phyloP scores from a whole-genome alignment of 2,888 invertebrate species.

The Stramonita haemastoma region DNA sequence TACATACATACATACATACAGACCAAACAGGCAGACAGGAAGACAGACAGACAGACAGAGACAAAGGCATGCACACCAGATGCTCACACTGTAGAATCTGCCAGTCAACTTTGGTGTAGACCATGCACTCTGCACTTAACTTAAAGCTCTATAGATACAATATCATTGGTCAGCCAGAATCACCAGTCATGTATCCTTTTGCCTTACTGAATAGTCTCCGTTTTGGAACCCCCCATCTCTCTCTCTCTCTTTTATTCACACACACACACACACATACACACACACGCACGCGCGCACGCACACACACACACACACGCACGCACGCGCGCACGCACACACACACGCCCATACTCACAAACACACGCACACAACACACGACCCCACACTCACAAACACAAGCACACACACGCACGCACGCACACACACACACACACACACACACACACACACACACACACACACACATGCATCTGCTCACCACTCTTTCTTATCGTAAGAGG shows the following conservation, averaged over 20 bases:
- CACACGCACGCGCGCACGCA: neutral
- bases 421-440: neutral
- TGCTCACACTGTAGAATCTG: neutral
- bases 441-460: slow-evolving; percentile 22
- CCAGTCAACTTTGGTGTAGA: neutral
- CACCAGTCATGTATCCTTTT: too few species aligned
- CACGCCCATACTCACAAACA: neutral
- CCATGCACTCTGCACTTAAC: neutral
- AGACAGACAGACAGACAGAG: neutral
- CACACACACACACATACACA: too few species aligned
- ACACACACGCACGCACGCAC: neutral
- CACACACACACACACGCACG: neutral
- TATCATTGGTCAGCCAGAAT: neutral
- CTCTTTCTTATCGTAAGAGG: neutral
- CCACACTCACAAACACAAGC: neutral
- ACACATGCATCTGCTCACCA: neutral
- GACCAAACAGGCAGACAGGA: neutral
- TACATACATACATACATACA: neutral
- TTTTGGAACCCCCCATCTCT: too few species aligned
- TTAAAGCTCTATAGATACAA: neutral
- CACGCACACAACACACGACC: neutral
- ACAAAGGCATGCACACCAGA: neutral
- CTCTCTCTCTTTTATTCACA: too few species aligned
- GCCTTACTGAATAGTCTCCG: too few species aligned
- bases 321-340: neutral